Conservation (phyloP, 2,797 vertebrate genomes). For the Propithecus perrieri region DNA sequence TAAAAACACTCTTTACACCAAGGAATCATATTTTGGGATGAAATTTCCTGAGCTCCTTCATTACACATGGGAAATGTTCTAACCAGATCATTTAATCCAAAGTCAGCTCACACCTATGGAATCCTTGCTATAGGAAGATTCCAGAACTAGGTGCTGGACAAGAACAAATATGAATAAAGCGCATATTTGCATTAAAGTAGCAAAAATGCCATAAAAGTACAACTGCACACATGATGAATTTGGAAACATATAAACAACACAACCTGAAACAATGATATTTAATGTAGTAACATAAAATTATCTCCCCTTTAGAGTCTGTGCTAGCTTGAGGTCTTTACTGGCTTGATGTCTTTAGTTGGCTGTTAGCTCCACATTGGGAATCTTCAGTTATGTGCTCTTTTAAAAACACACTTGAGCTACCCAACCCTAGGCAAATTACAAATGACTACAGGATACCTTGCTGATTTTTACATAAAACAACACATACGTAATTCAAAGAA, state of each 20-base stretch:
- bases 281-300: not conserved
- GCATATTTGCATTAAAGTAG: not conserved
- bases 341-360: not conserved
- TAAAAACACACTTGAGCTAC: not conserved
- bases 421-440: not conserved
- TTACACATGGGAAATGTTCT: not conserved
- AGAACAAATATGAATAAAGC: not conserved
- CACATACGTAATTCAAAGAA: not conserved
- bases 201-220: not conserved
- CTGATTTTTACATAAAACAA: not conserved
- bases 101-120: not conserved
- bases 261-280: not conserved
- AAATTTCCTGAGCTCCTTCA: not conserved
- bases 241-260: not conserved
- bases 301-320: not conserved
- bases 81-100: not conserved
- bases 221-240: not conserved
- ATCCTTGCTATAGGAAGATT: not conserved
- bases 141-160: not conserved
- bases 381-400: not conserved
- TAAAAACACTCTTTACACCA: not conserved
- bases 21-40: not conserved
- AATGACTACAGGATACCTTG: not conserved
- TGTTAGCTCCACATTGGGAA: not conserved
- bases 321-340: not conserved